Evolutionary conservation across 2,113 vertebrate genomes (phyloP).

Genomic region (Mus pahari): DNA sequence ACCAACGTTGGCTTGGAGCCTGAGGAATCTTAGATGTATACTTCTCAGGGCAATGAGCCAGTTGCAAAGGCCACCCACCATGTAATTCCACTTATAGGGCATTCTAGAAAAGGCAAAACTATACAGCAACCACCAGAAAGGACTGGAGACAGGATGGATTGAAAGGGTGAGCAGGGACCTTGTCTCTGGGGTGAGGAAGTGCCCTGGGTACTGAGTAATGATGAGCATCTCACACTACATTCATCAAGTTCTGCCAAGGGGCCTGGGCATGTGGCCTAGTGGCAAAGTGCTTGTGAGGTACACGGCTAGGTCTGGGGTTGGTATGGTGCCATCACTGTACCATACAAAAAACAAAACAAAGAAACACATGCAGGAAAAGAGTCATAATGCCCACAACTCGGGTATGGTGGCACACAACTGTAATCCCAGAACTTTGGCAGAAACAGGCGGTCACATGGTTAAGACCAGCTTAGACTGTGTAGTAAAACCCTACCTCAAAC

Average conservation of each 20-base stretch:
- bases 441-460: background rate
- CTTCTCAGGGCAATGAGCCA: background rate
- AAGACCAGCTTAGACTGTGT: too few relatives aligned
- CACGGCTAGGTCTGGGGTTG: background rate
- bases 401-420: background rate
- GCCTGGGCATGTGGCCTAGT: background rate
- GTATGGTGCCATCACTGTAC: background rate
- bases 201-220: background rate
- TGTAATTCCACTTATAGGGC: too few relatives aligned
- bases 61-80: background rate
- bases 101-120: background rate
- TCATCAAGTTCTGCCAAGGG: background rate
- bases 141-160: too few relatives aligned
- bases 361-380: background rate
- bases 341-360: background rate
- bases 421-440: background rate
- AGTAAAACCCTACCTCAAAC: background rate
- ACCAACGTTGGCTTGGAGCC: background rate
- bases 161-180: background rate
- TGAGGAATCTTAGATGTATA: too few relatives aligned
- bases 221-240: too few relatives aligned
- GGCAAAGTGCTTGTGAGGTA: background rate
- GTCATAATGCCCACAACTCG: background rate
- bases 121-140: accelerated
- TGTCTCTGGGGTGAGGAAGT: too few relatives aligned